Percentiles rank a stretch among this genome's conserved stretches.
These are phyloP conservation scores for Apamea epomidion DNA, from an alignment of 2,888 invertebrate genomes.

Conservation along the genomic window DNA sequence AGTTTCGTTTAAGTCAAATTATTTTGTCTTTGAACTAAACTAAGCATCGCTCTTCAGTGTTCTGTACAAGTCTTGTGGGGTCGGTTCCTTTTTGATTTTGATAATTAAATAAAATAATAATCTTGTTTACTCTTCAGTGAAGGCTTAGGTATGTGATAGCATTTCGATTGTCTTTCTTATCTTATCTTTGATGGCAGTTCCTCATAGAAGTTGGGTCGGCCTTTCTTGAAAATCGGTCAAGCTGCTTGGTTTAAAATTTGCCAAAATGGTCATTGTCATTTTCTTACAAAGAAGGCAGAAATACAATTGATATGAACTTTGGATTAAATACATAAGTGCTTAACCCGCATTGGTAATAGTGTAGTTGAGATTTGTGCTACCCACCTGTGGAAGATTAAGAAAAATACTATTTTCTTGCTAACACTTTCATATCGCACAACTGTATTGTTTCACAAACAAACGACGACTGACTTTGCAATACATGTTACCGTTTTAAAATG, in stretches of 20 bases:
- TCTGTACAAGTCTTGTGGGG: not conserved
- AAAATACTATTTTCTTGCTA: too few species aligned
- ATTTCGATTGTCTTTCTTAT: slow-evolving; percentile 6
- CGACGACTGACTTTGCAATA: too few species aligned
- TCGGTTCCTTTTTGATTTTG: not conserved
- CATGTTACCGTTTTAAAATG: too few species aligned
- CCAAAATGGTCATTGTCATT: not conserved
- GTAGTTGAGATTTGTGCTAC: not conserved
- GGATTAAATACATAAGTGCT: not conserved
- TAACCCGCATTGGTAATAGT: not conserved
- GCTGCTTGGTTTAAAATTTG: not conserved
- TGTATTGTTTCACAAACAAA: too few species aligned
- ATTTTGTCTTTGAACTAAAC: not conserved
- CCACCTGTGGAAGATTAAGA: not conserved
- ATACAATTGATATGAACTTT: not conserved
- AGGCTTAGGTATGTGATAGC: not conserved
- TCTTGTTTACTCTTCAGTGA: not conserved
- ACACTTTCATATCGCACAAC: too few species aligned
- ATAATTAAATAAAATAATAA: not conserved
- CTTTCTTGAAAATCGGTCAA: slow-evolving; percentile 13
- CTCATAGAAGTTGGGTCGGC: not conserved
- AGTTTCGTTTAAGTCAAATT: not conserved
- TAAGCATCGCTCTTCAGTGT: not conserved
- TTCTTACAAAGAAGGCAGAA: not conserved
- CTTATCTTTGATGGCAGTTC: not conserved